Base-by-base conservation (phyloP, 2,888 invertebrate genomes). In the Trilocha varians region DNA sequence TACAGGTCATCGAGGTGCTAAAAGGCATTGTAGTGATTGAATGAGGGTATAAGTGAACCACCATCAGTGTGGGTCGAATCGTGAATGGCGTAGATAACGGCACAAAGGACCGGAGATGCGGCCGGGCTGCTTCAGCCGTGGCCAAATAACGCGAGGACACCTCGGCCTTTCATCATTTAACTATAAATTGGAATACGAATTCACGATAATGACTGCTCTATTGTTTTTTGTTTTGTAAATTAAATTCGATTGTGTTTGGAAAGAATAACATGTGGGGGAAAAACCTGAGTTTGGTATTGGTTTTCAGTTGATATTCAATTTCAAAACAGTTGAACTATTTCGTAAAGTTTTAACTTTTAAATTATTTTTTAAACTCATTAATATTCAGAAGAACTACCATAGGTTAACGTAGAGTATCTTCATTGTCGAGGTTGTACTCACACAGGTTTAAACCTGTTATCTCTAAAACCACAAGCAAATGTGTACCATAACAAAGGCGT, bases 31-130 rank as follows among this genome's bases (percentile, higher is more conserved):
- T 47, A 45, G 52, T 54, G 48, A 52, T 50, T 44, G 47, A 47
- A 58, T 52, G 46, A 52, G 50, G 42, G 53, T 54, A 55, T 57
- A 55, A 54, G 62, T 59, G 53, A 55, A 51, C 50, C 47, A 45
- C 43, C 49, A 44, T 48, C 48, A 42, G 46, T 63, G 76, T 78
- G 75, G 68, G 70, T 70, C 78, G 73, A 84, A 84, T 84, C 59
- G 65, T 83, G 83, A 84, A 84, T 83, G 69, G 80, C 78, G 78
- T 70, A 70, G 73, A 76, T 77, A 79, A 82, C 70, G 65, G 69
- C 62, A 82, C 83, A 83, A 84, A 78, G 62, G 69, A 62, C 71
- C 73, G 84, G 84, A 73, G 82, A 84, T 83, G 70, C 78, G 75
- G 62, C 62, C 60, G 67, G 59, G 54, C 66, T 65, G 51, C 52